These are phyloP conservation scores for Petrocephalus schoutedeni DNA, from an alignment of 2,797 vertebrate species.

Conservation along the genomic window DNA sequence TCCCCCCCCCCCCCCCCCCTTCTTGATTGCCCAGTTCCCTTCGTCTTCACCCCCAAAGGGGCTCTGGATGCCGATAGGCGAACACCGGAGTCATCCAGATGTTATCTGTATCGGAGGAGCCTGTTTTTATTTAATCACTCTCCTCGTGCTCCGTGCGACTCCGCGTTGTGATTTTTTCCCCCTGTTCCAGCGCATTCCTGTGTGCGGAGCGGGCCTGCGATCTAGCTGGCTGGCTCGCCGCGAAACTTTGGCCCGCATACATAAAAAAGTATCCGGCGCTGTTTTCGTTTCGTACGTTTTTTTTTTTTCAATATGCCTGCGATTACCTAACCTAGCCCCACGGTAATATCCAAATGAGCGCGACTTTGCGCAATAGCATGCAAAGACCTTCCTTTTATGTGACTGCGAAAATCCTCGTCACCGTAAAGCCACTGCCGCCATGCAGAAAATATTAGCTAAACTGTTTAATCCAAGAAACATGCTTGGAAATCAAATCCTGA, in stretches of 20 bases:
- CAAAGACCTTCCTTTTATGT: background rate
- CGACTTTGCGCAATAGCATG: background rate
- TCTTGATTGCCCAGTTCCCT: slow-evolving; percentile 65
- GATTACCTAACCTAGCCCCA: background rate
- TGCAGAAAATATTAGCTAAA: slow-evolving; percentile 16
- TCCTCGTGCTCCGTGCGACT: slow-evolving; percentile 19
- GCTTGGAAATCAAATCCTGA: slow-evolving; percentile 11
- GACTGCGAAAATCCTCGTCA: background rate
- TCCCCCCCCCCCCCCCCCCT: slow-evolving; percentile 47
- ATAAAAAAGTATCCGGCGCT: background rate
- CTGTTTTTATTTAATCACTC: slow-evolving; percentile 29
- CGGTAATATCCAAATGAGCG: background rate
- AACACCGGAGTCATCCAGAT: slow-evolving; percentile 79
- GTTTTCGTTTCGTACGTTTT: background rate
- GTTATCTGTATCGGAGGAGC: slow-evolving; percentile 74
- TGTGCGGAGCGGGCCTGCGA: slow-evolving; percentile 70
- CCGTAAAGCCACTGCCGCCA: background rate
- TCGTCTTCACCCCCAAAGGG: slow-evolving; percentile 61
- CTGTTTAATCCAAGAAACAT: slow-evolving; percentile 14
- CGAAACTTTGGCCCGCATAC: background rate
- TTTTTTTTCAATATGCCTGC: background rate
- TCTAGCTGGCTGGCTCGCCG: slow-evolving; percentile 68
- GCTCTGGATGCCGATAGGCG: slow-evolving; percentile 76
- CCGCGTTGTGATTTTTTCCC: background rate
- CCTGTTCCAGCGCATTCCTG: slow-evolving; percentile 51